Percentiles rank a stretch among this genome's conserved stretches.
These are phyloP conservation scores for Leptodirus hochenwartii DNA, from an alignment of 2,888 invertebrate genomes.

Conservation along the genomic window DNA sequence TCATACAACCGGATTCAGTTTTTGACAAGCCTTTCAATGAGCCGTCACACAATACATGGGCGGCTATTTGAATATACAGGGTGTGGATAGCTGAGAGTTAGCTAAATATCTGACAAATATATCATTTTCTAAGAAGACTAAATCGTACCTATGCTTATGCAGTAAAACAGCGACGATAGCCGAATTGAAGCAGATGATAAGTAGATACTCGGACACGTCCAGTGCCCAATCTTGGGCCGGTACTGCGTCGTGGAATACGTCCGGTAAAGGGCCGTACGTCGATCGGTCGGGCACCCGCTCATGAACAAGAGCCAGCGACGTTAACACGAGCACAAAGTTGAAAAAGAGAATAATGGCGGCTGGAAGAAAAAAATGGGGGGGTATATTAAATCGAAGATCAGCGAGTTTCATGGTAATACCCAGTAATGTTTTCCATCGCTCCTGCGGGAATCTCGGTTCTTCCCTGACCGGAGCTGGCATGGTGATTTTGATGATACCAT, in stretches of 20 bases:
- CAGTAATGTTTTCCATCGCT: conserved; percentile 63
- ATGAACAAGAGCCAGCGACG: conserved; percentile 69
- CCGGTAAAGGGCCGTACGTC: conserved; percentile 59
- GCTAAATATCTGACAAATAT: no score
- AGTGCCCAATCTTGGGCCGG: conserved; percentile 62
- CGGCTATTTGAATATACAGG: no score
- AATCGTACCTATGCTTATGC: conserved; percentile 61
- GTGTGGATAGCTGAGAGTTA: no score
- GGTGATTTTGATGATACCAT: conserved; percentile 39
- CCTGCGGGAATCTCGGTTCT: conserved; percentile 63
- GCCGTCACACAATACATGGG: no score
- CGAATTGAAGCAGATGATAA: conserved; percentile 61
- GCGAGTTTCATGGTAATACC: conserved; percentile 23
- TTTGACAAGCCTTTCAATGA: no score
- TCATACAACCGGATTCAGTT: no score
- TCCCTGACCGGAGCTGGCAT: conserved; percentile 50
- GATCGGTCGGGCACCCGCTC: conserved; percentile 68
- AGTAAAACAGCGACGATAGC: conserved; percentile 61
- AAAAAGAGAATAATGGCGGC: conserved; percentile 41
- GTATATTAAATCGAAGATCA: no score
- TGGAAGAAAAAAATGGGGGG: conserved; percentile 25
- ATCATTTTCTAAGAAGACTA: no score
- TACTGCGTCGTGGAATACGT: conserved; percentile 64
- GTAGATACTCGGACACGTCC: conserved; percentile 68
- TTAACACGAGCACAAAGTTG: conserved; percentile 43